These are phyloP conservation scores for Fragum whitleyi DNA, from an alignment of 2,888 invertebrate species.

Conservation along the genomic window DNA sequence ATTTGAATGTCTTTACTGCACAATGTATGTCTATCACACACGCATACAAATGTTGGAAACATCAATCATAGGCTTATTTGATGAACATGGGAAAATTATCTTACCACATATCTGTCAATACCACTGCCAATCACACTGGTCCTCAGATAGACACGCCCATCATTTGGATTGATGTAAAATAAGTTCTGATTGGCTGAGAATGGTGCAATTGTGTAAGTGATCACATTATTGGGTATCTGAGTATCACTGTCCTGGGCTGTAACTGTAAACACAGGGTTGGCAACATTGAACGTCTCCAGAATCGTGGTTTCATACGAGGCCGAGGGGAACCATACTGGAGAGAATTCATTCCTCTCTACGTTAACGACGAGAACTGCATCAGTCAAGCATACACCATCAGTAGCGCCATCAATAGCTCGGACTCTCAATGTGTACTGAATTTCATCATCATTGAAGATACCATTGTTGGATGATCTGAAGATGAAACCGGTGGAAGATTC, in stretches of 20 bases:
- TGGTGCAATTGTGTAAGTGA: conserved; percentile 69
- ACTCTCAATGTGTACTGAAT: conserved; percentile 72
- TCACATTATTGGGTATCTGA: conserved; percentile 78
- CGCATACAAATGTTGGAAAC: no score
- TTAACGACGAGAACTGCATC: conserved; percentile 69
- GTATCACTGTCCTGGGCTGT: conserved; percentile 72
- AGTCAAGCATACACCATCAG: conserved; percentile 65
- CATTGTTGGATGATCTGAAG: conserved; percentile 91
- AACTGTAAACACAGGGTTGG: conserved; percentile 69
- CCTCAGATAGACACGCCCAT: conserved; percentile 71
- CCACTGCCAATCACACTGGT: conserved; percentile 66
- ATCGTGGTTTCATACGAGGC: conserved; percentile 69
- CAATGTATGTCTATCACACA: no score
- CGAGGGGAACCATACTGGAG: conserved; percentile 68
- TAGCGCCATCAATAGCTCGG: conserved; percentile 74
- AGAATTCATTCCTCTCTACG: conserved; percentile 76
- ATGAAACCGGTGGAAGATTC: conserved; percentile 94
- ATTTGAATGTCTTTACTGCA: no score
- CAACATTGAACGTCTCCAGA: conserved; percentile 73
- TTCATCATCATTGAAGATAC: conserved; percentile 83
- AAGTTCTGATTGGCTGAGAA: conserved; percentile 55
- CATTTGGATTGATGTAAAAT: conserved; percentile 64
- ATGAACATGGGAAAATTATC: no score
- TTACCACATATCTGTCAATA: conserved; percentile 69
- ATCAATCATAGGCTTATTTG: no score